These are phyloP conservation scores for Sitta carolinensis DNA, from an alignment of 2,797 vertebrate genomes.

Conservation along the genomic window DNA sequence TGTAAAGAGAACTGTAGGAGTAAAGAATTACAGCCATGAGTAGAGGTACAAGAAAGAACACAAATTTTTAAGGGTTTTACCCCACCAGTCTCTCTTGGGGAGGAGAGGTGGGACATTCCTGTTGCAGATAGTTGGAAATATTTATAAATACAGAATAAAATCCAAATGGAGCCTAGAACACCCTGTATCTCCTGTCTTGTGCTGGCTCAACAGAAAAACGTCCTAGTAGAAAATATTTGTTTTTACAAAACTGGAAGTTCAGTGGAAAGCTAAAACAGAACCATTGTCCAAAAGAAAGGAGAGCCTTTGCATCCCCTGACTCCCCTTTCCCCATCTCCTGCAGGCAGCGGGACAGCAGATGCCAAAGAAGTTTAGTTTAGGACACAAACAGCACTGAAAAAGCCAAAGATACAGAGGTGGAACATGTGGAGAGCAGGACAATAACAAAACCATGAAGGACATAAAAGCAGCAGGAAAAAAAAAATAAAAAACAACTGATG, in stretches of 20 bases:
- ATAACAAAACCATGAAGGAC: not conserved
- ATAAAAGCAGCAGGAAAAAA: not conserved
- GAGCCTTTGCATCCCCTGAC: fast-evolving
- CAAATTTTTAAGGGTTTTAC: not conserved
- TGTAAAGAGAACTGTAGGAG: not conserved
- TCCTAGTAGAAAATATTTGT: not conserved
- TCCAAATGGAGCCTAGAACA: not conserved
- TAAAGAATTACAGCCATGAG: not conserved
- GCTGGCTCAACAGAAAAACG: not conserved
- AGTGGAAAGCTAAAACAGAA: not conserved
- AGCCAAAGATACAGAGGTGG: not conserved
- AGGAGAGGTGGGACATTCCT: not conserved
- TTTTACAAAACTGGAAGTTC: not conserved
- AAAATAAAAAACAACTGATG: not conserved
- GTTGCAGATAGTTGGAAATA: not conserved
- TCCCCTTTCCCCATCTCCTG: not conserved
- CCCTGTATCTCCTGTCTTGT: not conserved
- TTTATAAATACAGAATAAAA: not conserved
- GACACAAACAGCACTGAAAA: not conserved
- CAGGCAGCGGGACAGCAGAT: not conserved
- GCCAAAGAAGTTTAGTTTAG: not conserved
- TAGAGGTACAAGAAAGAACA: not conserved
- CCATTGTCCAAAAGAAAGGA: not conserved
- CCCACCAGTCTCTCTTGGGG: not conserved
- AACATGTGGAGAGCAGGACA: not conserved